Percentiles rank a stretch among this genome's conserved stretches.
These are phyloP conservation scores for Macquaria ambigua DNA, from an alignment of 2,113 vertebrate species.

Conservation along the genomic window DNA sequence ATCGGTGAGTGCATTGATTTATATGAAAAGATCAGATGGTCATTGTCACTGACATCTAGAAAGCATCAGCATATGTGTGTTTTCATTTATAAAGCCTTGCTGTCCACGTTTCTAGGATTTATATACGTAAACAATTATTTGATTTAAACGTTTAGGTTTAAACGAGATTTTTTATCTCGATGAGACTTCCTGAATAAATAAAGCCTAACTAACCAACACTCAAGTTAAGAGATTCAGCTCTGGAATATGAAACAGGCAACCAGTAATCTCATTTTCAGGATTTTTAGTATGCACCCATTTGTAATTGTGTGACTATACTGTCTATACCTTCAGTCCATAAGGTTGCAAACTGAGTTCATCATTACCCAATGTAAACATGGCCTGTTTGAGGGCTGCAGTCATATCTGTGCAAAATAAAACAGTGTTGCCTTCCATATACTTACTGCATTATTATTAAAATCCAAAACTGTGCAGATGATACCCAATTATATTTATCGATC, in stretches of 20 bases:
- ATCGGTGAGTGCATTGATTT: background rate
- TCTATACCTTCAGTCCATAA: background rate
- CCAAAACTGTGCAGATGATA: accelerated
- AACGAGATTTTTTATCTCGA: background rate
- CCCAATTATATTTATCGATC: no score
- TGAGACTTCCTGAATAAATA: background rate
- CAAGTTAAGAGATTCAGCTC: background rate
- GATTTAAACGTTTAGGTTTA: no score
- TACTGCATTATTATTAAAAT: background rate
- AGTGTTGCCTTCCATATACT: background rate
- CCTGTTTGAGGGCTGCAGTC: background rate
- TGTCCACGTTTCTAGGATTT: background rate
- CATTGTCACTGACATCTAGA: background rate
- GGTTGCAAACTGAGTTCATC: background rate
- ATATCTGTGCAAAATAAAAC: background rate
- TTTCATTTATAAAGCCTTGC: background rate
- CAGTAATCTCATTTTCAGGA: background rate
- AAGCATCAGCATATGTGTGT: background rate
- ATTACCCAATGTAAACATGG: background rate
- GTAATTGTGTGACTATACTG: background rate
- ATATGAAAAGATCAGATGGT: background rate
- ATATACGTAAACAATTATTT: no score
- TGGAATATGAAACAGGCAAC: background rate
- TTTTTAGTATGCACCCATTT: background rate
- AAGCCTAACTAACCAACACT: background rate